These are phyloP conservation scores for Martes martes DNA, from an alignment of 2,113 vertebrate species.

Conservation along the genomic window DNA sequence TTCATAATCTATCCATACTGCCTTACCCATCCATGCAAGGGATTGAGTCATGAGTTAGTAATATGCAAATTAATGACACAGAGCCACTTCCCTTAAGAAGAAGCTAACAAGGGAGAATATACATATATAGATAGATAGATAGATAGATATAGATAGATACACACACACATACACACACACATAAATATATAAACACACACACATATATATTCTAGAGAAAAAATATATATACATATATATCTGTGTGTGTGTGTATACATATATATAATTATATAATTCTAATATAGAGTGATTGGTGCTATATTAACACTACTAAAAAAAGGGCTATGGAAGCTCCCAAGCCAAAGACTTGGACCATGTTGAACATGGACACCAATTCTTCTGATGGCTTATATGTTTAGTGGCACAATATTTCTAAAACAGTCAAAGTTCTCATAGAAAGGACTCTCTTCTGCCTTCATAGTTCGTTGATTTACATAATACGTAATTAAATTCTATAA, in stretches of 20 bases:
- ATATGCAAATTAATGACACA: not conserved
- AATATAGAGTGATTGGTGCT: not conserved
- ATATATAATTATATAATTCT: not conserved
- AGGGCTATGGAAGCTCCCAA: not conserved
- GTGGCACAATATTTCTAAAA: not conserved
- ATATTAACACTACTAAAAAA: not conserved
- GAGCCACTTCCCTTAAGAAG: not conserved
- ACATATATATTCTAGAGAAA: not conserved
- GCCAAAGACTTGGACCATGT: not conserved
- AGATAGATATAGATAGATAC: not conserved
- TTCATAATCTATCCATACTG: not conserved
- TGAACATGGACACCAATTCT: not conserved
- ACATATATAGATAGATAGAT: not conserved
- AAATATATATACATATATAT: not conserved
- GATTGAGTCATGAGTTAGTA: not conserved
- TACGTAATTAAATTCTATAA: not conserved
- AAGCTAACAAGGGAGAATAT: not conserved
- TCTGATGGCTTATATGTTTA: not conserved
- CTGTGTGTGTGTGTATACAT: not conserved
- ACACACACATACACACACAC: no score
- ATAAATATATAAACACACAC: no score
- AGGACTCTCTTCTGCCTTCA: not conserved
- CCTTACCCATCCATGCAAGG: not conserved
- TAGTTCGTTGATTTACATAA: not conserved
- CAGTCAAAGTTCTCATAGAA: not conserved